Base-by-base conservation (phyloP, 1,140 invertebrate species). In the Lordiphosa mommai region DNA sequence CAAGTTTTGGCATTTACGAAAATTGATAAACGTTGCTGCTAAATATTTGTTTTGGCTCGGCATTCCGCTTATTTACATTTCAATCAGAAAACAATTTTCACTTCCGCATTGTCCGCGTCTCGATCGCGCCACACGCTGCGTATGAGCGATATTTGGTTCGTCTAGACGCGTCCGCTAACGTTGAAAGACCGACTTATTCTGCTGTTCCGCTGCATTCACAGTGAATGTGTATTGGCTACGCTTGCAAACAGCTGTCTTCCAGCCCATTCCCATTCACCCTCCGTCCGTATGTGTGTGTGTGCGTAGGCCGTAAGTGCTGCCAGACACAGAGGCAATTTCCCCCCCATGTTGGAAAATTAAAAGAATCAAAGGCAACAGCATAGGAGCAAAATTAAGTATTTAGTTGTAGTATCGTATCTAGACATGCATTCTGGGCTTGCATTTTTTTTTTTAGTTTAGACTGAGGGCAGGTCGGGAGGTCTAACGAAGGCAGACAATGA, bases 321-420 rank as follows among this genome's bases (percentile, higher is more conserved):
- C 61, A 80, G 74, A 74, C 76, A 70, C 55, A 34, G 41, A 55
- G 33, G 33, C 36, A 59, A 52, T 27, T 40, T 64, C 10, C 17
- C 33, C 12, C 29, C 33, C 43, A 16, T 66, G 61, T 40, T 84
- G 77, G 77, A 84, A 84, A 84, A 58, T 84, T 84, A 84, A 84
- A 84, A 84, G 77, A 84, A 77, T 84, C 77, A 84, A 84, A 84
- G 77, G 57, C 76, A 82, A 84, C 71, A 55, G 58, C 76, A 84
- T 61, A 72, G 20, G 72, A 82, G 61, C 58, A 80, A 80, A 80
- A 82, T 80, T 80, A 80, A 80, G 76, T 80, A 80, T 80, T 80
- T 80, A 80, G 76, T 80, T 76, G 71, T 80, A 67, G 71, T 63
- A 70, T 61, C 58, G 72, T 79, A 73, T 79, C 64, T 65, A 73